These are phyloP conservation scores for Okamejei kenojei DNA, from an alignment of 2,797 vertebrate genomes.

Conservation along the genomic window DNA sequence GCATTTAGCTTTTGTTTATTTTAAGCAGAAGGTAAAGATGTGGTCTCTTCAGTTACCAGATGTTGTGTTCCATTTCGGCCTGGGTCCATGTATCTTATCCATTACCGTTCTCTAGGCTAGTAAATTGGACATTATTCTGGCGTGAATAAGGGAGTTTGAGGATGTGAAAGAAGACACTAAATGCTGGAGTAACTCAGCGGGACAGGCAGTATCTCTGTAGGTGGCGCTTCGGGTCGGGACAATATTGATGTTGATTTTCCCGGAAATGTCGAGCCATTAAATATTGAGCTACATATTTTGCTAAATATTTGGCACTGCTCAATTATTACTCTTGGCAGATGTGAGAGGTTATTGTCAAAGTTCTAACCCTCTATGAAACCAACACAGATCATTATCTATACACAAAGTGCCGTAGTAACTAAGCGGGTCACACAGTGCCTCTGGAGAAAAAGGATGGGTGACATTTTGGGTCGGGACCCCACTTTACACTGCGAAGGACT, in stretches of 20 bases:
- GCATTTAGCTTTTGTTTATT: background rate
- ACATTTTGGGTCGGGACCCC: too few relatives aligned
- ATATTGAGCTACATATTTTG: background rate
- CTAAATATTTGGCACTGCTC: background rate
- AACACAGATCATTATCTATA: background rate
- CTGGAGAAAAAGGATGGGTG: too few relatives aligned
- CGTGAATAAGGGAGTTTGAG: background rate
- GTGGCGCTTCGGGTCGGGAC: too few relatives aligned
- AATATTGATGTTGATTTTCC: too few relatives aligned
- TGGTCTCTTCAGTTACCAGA: background rate
- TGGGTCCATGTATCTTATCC: background rate
- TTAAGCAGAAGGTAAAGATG: too few relatives aligned
- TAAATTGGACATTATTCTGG: background rate
- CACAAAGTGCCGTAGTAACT: too few relatives aligned
- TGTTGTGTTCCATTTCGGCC: background rate
- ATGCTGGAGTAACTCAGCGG: too few relatives aligned
- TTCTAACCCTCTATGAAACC: background rate
- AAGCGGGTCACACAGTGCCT: too few relatives aligned
- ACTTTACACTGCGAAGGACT: too few relatives aligned
- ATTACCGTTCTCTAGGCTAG: too few relatives aligned
- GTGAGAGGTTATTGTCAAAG: background rate
- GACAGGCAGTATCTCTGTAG: too few relatives aligned
- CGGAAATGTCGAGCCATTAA: background rate
- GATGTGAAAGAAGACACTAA: background rate
- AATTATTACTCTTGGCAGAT: background rate